phyloP scores from a whole-genome alignment of 2,797 vertebrate species.

The Glyptemys insculpta region DNA sequence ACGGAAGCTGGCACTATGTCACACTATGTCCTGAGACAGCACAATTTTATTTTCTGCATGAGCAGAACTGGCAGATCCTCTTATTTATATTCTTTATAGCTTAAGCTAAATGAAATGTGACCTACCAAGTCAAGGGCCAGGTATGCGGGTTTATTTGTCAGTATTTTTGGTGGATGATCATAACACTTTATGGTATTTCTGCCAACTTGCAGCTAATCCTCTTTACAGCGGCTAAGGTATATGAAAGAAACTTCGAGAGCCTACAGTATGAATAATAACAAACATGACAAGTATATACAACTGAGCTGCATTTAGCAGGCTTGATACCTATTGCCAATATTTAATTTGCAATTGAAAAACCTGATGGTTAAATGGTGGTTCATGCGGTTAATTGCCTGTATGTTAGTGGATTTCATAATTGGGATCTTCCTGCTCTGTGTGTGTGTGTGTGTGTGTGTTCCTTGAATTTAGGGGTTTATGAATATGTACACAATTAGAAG shows the following conservation, averaged over 20 bases:
- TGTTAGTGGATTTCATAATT: not conserved
- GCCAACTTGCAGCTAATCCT: not conserved
- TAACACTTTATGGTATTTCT: not conserved
- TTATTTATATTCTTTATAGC: not conserved
- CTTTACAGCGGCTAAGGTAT: fast-evolving
- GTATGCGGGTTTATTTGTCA: not conserved
- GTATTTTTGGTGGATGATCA: not conserved
- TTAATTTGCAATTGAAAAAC: not conserved
- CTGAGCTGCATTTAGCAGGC: not conserved
- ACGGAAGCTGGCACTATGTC: not conserved
- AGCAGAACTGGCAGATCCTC: not conserved
- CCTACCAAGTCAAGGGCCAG: not conserved
- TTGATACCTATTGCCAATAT: fast-evolving
- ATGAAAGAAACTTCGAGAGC: not conserved
- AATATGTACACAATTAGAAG: not conserved
- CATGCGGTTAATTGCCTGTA: not conserved
- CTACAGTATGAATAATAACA: fast-evolving
- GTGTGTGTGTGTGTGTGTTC: not conserved
- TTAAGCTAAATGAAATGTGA: not conserved
- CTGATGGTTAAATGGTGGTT: fast-evolving
- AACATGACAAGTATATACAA: not conserved
- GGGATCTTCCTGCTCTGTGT: not conserved
- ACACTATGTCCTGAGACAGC: not conserved
- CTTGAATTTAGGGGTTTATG: not conserved
- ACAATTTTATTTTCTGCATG: slow-evolving; percentile 21